These are phyloP conservation scores for Spatula versicolor DNA, from an alignment of 2,797 vertebrate genomes.

Conservation along the genomic window DNA sequence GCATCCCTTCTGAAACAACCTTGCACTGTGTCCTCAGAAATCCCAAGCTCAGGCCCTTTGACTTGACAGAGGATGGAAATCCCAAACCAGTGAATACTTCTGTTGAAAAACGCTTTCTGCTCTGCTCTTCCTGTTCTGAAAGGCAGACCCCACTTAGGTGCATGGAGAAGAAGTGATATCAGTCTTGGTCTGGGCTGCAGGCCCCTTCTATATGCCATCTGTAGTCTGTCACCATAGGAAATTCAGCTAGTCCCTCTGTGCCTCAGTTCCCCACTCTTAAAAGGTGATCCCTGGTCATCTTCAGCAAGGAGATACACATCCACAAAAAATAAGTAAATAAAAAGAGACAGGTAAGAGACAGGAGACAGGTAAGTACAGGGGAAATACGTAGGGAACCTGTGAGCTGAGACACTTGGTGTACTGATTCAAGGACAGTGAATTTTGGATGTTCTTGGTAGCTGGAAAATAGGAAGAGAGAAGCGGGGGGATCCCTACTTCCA, in stretches of 20 bases:
- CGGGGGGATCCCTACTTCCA: background rate
- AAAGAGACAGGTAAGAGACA: no score
- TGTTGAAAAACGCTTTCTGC: background rate
- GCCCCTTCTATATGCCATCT: background rate
- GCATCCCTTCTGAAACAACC: background rate
- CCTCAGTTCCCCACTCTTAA: background rate
- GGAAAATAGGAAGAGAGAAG: background rate
- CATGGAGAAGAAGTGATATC: background rate
- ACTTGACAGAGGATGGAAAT: background rate
- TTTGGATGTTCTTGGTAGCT: background rate
- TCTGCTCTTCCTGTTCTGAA: background rate
- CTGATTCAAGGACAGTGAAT: background rate
- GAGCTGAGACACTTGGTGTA: background rate
- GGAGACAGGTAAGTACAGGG: slow-evolving; percentile 27
- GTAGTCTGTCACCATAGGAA: background rate
- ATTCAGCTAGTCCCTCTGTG: background rate
- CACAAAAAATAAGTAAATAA: background rate
- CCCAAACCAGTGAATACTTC: background rate
- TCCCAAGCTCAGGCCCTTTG: background rate
- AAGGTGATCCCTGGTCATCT: background rate
- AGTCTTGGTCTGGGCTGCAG: background rate
- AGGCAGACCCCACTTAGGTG: background rate
- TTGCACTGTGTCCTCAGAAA: background rate
- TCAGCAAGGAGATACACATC: background rate
- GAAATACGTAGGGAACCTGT: background rate